A percentile compares a stretch with the other conserved stretches of the same genome.
These are phyloP conservation scores for Hylaeus volcanicus DNA, from an alignment of 1,140 invertebrate genomes.

Conservation along the genomic window DNA sequence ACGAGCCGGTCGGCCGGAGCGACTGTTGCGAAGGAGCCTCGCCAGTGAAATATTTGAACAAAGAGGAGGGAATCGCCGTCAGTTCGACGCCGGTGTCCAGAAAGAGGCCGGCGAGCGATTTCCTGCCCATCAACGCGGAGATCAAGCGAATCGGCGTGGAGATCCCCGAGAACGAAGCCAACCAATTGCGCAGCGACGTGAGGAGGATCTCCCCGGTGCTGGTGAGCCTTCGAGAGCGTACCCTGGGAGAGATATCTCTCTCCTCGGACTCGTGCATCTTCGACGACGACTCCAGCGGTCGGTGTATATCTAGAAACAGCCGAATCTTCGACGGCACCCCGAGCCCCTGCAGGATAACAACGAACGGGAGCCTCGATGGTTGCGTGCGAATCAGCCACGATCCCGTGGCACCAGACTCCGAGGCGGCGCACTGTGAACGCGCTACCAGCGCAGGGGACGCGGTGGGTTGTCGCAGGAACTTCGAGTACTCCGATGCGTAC, in stretches of 20 bases:
- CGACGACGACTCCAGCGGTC: constrained; percentile 23
- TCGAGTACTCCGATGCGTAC: constrained; percentile 5
- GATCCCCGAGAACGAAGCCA: constrained; percentile 74
- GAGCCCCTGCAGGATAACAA: neutral
- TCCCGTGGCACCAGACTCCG: too few species aligned
- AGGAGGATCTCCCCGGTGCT: constrained; percentile 76
- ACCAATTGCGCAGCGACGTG: constrained; percentile 74
- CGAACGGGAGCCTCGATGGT: neutral
- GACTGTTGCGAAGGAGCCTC: neutral
- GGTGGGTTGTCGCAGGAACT: neutral
- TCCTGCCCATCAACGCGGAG: constrained; percentile 69
- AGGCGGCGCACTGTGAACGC: neutral
- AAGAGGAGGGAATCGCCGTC: neutral
- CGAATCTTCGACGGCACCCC: neutral
- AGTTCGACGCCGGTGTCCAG: constrained; percentile 42
- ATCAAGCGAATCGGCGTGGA: constrained; percentile 76
- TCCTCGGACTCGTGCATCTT: constrained; percentile 67
- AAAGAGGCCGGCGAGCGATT: constrained; percentile 68
- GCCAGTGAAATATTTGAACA: neutral
- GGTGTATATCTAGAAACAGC: neutral
- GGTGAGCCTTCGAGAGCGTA: constrained; percentile 75
- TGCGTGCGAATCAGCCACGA: neutral
- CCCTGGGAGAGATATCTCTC: constrained; percentile 76
- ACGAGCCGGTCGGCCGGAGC: too few species aligned
- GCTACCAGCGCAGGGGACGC: neutral